These are phyloP conservation scores for Chlorospingus semifuscus DNA, from an alignment of 2,797 vertebrate species.

Conservation along the genomic window DNA sequence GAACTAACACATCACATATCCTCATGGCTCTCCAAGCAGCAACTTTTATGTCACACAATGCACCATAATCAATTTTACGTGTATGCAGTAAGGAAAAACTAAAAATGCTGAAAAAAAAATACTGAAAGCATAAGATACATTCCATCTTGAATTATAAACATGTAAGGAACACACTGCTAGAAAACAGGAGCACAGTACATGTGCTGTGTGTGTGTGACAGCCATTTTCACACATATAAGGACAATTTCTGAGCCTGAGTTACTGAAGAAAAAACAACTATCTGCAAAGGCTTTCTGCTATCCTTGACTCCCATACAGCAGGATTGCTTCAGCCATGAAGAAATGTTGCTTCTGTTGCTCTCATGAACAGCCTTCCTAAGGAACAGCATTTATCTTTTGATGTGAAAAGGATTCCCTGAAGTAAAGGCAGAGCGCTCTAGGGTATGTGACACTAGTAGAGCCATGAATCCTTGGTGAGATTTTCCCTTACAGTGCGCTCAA, in stretches of 20 bases:
- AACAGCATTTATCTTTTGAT: background rate
- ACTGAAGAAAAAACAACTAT: background rate
- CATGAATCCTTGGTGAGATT: background rate
- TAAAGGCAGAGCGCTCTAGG: background rate
- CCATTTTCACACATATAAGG: background rate
- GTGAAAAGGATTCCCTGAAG: background rate
- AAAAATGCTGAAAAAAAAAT: background rate
- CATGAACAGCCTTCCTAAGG: background rate
- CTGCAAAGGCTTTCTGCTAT: background rate
- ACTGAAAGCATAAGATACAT: background rate
- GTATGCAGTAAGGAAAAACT: background rate
- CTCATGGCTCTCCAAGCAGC: background rate
- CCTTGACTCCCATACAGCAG: background rate
- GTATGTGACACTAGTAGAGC: background rate
- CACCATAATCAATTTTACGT: rapidly evolving
- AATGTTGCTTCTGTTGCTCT: background rate
- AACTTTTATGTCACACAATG: background rate
- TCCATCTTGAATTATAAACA: background rate
- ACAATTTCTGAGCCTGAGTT: background rate
- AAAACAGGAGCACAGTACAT: background rate
- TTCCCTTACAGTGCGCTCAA: background rate
- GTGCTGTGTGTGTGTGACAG: background rate
- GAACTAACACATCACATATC: background rate
- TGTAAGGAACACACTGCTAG: background rate
- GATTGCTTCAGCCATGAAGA: background rate